These are phyloP conservation scores for Phallusia fumigata DNA, from an alignment of 23 tunicate species.

Conservation along the genomic window DNA sequence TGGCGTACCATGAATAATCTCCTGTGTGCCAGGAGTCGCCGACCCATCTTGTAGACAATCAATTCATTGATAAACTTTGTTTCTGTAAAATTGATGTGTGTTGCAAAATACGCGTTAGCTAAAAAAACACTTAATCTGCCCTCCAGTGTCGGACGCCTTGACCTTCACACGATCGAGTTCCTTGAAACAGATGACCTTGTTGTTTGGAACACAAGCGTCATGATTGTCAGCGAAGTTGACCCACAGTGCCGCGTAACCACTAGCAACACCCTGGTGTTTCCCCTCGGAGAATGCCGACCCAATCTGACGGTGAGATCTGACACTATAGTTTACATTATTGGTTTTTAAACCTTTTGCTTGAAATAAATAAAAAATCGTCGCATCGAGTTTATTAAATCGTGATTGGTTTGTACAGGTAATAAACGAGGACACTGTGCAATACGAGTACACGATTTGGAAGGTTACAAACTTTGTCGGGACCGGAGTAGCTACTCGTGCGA, in stretches of 20 bases:
- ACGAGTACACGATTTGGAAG: neutral
- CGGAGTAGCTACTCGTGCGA: neutral
- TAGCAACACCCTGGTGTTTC: neutral
- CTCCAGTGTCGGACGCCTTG: neutral
- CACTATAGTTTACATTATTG: too few relatives aligned
- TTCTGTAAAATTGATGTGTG: too few relatives aligned
- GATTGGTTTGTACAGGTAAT: too few relatives aligned
- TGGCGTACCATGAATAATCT: too few relatives aligned
- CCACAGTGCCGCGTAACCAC: neutral
- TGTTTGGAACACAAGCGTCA: conserved; percentile 7
- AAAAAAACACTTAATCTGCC: neutral
- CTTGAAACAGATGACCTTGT: neutral
- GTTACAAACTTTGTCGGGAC: neutral
- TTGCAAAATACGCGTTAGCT: too few relatives aligned
- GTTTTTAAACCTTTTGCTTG: too few relatives aligned
- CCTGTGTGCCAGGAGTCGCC: too few relatives aligned
- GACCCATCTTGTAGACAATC: too few relatives aligned
- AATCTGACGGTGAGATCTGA: neutral
- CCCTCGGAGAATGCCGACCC: neutral
- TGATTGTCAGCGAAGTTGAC: neutral
- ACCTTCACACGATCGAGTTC: neutral
- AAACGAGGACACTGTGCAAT: neutral
- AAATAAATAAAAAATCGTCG: too few relatives aligned
- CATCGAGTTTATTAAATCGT: too few relatives aligned
- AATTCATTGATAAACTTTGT: too few relatives aligned